phyloP scores from a whole-genome alignment of 1,140 invertebrate genomes.

The Penaeus chinensis region DNA sequence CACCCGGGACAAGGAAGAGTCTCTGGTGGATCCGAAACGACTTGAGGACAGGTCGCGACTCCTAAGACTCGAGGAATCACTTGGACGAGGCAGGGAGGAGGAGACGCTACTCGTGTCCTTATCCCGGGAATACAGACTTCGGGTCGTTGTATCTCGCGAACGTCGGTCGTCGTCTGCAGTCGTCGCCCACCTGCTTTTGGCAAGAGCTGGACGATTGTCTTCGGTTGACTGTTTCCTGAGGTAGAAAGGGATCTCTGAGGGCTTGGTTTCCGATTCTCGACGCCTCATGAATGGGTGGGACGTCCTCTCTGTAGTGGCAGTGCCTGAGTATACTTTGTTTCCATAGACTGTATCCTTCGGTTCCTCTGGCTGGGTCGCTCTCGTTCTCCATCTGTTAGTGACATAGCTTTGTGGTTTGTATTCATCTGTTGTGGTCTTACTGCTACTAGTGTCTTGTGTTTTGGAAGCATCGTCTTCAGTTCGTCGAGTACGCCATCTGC shows the following conservation, averaged over 20 bases:
- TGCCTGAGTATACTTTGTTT: not conserved
- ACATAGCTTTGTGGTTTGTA: too few species aligned
- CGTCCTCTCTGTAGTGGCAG: not conserved
- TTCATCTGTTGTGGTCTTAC: conserved; percentile 12
- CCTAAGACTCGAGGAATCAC: not conserved
- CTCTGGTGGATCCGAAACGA: not conserved
- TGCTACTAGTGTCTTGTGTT: too few species aligned
- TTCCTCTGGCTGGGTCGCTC: too few species aligned
- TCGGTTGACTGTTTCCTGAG: not conserved
- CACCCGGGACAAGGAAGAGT: not conserved
- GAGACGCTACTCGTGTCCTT: not conserved
- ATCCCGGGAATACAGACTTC: not conserved
- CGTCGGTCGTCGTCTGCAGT: not conserved
- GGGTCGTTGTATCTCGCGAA: not conserved
- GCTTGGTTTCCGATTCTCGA: conserved; percentile 26
- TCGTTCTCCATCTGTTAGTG: not conserved
- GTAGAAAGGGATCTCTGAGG: conserved; percentile 35
- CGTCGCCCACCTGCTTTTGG: not conserved
- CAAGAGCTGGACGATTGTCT: conserved; percentile 15
- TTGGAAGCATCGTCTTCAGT: too few species aligned
- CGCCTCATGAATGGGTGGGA: conserved; percentile 34
- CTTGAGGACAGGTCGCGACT: too few species aligned
- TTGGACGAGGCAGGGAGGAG: conserved; percentile 17
- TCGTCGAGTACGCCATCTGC: not conserved
- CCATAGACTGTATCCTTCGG: conserved; percentile 38